phyloP scores from a whole-genome alignment of 2,888 invertebrate genomes.

The Crocallis elinguaria region DNA sequence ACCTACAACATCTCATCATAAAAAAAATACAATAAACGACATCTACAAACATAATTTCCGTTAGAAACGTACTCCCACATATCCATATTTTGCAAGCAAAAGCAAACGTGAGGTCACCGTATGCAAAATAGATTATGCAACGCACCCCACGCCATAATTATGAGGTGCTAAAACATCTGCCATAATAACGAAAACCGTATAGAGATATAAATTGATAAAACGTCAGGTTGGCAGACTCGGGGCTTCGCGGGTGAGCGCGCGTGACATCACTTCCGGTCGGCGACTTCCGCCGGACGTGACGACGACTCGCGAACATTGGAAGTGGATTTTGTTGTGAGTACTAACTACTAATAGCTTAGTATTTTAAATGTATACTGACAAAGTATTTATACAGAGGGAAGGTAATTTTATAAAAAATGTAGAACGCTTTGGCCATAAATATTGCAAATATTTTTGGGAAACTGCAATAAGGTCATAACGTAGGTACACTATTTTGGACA shows the following conservation, averaged over 20 bases:
- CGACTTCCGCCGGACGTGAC: slow-evolving; percentile 34
- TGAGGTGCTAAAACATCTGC: slow-evolving; percentile 20
- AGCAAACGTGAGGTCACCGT: slow-evolving; percentile 9
- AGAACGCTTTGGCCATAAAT: no score
- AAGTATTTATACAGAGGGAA: no score
- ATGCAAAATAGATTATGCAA: slow-evolving; percentile 25
- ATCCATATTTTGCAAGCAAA: background rate
- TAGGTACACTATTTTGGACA: no score
- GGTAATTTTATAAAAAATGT: no score
- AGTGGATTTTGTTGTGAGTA: background rate
- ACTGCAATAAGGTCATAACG: no score
- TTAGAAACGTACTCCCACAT: background rate
- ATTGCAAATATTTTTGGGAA: no score
- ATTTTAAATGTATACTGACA: no score
- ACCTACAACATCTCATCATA: background rate
- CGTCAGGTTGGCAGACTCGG: slow-evolving; percentile 43
- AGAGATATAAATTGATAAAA: slow-evolving; percentile 53
- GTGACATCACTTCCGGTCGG: slow-evolving; percentile 64
- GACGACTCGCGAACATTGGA: slow-evolving; percentile 49
- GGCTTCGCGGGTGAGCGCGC: slow-evolving; percentile 65
- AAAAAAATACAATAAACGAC: background rate
- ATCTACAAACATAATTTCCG: background rate
- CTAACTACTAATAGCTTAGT: no score
- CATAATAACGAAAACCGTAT: slow-evolving; percentile 46
- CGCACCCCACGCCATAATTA: slow-evolving; percentile 6